Evolutionary conservation across 2,113 vertebrate species (phyloP).

Genomic region (Centrocercus urophasianus): DNA sequence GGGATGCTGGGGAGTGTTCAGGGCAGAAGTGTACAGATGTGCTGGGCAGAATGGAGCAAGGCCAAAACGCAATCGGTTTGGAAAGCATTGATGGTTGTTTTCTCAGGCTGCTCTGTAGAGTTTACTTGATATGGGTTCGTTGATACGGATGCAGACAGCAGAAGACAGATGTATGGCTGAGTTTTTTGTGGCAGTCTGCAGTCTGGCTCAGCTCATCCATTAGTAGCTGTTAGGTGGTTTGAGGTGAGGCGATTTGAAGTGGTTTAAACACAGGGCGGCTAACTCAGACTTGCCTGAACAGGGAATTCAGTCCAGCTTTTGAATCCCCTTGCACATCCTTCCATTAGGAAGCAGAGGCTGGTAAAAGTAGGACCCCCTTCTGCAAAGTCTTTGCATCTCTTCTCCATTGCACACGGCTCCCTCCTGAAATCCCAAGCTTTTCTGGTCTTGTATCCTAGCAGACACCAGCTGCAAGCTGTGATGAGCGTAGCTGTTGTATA

Average conservation of each 20-base stretch:
- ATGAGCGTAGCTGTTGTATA: background rate
- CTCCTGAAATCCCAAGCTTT: background rate
- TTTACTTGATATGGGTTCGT: background rate
- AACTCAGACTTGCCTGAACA: background rate
- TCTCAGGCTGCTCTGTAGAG: background rate
- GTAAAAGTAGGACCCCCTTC: background rate
- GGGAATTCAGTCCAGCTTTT: background rate
- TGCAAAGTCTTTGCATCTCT: background rate
- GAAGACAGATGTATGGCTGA: background rate
- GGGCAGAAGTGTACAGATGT: background rate
- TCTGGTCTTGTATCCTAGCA: conserved; percentile 2
- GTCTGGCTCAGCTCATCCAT: background rate
- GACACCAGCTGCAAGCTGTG: conserved; percentile 19
- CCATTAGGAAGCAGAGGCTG: background rate
- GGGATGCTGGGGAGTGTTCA: background rate
- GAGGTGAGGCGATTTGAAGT: accelerated
- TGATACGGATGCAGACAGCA: background rate
- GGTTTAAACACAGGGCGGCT: background rate
- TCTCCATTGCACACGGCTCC: background rate
- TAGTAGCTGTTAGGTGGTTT: background rate
- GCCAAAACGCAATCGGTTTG: background rate
- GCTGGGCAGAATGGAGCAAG: background rate
- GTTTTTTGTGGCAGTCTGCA: background rate
- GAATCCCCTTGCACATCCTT: background rate
- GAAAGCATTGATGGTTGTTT: accelerated